Conservation (phyloP, 1,140 invertebrate genomes). For the Trachelipus rathkii region DNA sequence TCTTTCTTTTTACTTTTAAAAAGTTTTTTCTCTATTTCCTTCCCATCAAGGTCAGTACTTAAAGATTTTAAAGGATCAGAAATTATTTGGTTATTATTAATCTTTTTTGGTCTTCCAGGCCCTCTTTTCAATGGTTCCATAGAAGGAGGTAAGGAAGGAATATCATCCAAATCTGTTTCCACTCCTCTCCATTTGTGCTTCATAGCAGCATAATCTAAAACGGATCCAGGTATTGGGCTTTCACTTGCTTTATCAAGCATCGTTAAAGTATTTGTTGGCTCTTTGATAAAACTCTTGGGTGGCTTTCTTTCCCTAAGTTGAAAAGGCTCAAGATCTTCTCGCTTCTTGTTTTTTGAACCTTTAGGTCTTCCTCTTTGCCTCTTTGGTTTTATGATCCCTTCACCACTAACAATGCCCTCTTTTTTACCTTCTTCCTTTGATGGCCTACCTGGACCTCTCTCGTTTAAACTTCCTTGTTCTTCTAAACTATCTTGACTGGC, state of each 20-base stretch:
- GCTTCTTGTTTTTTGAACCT: slow-evolving; percentile 44
- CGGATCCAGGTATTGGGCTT: not conserved
- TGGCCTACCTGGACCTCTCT: slow-evolving; percentile 38
- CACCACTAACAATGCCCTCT: not conserved
- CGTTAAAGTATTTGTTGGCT: not conserved
- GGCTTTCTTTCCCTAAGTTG: slow-evolving; percentile 27
- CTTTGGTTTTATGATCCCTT: slow-evolving; percentile 32
- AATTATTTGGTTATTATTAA: slow-evolving; percentile 1
- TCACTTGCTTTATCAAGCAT: not conserved
- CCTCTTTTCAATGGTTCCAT: slow-evolving; percentile 53
- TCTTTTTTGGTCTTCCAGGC: slow-evolving; percentile 58
- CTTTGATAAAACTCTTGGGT: not conserved
- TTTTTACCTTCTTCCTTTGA: slow-evolving; percentile 17
- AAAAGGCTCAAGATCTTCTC: slow-evolving; percentile 22
- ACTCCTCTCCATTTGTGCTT: slow-evolving; percentile 56
- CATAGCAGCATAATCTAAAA: slow-evolving; percentile 48
- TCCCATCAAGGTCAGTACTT: slow-evolving; percentile 31
- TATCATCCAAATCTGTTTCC: slow-evolving; percentile 33
- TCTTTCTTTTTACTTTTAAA: slow-evolving; percentile 23
- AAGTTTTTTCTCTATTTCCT: slow-evolving; percentile 50
- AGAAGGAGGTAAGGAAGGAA: slow-evolving; percentile 40
- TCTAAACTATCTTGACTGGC: slow-evolving; percentile 29
- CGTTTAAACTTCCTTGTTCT: slow-evolving; percentile 33
- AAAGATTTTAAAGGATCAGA: not conserved
- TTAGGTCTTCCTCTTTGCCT: slow-evolving; percentile 38